Conservation (phyloP, 2,113 vertebrate genomes). For the Cyphomyrus discorhynchus region DNA sequence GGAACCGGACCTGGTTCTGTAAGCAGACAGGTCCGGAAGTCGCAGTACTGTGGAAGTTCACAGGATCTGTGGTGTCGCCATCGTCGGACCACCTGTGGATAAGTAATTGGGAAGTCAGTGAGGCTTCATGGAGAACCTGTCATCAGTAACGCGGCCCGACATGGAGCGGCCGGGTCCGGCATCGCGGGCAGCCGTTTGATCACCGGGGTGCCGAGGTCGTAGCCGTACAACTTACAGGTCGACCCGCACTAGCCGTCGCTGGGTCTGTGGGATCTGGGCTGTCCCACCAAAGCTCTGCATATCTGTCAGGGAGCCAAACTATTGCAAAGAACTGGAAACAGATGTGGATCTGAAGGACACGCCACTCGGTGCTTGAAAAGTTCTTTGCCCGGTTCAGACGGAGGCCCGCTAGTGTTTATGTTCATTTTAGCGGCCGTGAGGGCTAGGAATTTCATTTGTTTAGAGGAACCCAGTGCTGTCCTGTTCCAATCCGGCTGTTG, state of each 20-base stretch:
- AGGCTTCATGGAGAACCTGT: background rate
- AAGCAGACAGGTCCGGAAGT: background rate
- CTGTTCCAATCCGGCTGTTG: slow-evolving; percentile 44
- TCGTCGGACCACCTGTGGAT: background rate
- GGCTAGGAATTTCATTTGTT: slow-evolving; percentile 61
- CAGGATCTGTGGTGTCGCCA: background rate
- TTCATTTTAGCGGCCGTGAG: slow-evolving; percentile 46
- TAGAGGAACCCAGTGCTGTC: slow-evolving; percentile 47
- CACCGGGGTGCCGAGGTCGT: background rate
- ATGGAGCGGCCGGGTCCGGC: background rate
- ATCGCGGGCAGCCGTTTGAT: background rate
- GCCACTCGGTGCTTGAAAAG: slow-evolving; percentile 26
- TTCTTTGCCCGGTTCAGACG: slow-evolving; percentile 20
- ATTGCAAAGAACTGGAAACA: slow-evolving; percentile 27
- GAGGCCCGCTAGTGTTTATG: slow-evolving; percentile 50
- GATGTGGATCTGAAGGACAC: slow-evolving; percentile 26
- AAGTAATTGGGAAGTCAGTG: background rate
- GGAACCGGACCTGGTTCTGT: background rate
- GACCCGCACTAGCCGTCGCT: slow-evolving; percentile 25
- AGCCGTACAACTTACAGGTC: slow-evolving; percentile 27
- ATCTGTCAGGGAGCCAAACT: slow-evolving; percentile 20
- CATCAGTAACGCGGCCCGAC: background rate
- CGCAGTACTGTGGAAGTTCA: background rate
- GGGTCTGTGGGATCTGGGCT: background rate
- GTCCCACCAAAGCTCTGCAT: slow-evolving; percentile 33